Evolutionary conservation across 1,140 invertebrate genomes (phyloP), one percentile per base, ranked within the genome.

Genomic region (Cydia pomonella): DNA sequence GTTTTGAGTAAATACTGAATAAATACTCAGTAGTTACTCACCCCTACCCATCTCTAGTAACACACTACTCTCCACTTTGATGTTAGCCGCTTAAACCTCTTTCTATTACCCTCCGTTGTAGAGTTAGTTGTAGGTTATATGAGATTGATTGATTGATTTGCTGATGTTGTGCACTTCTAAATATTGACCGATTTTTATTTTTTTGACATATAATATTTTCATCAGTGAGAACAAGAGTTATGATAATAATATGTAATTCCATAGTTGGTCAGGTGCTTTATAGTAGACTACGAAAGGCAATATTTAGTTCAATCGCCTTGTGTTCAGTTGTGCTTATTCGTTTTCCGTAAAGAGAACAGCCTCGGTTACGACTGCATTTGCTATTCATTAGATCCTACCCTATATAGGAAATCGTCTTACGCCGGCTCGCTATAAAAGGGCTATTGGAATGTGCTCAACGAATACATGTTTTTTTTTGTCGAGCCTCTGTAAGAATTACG

Each of bases 321-420:
- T n/a, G n/a, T n/a, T n/a, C n/a, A n/a, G n/a, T 66, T 13, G 72
- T 33, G 66, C 33, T 44, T 62, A 18, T 76, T 53, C 72, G 62
- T 50, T 69, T 69, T 77, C 77, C 82, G 79, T 78, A 80, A 82
- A 80, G 74, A 80, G 79, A 78, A 81, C 78, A 82, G 76, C 76
- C 79, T 84, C 84, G 75, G 76, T 80, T 80, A 76, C 76, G 73
- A 79, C 66, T 79, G 74, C 79, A 85, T 88, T 90, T 86, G 77
- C 78, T 86, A 88, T 90, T 87, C 83, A 90, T 90, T 87, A 87
- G 82, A 85, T 84, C 86, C 82, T 79, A 80, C 82, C 83, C 82
- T 84, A 87, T 85, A 87, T 83, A 87, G 82, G 81, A 82, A 84
- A 82, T 79, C 75, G 76, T 84, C 83, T 83, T 78, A 79, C 77